Evolutionary conservation across 2,888 invertebrate species (phyloP), one percentile per base, ranked within the genome.

Genomic region (Drosophila buzzatii): DNA sequence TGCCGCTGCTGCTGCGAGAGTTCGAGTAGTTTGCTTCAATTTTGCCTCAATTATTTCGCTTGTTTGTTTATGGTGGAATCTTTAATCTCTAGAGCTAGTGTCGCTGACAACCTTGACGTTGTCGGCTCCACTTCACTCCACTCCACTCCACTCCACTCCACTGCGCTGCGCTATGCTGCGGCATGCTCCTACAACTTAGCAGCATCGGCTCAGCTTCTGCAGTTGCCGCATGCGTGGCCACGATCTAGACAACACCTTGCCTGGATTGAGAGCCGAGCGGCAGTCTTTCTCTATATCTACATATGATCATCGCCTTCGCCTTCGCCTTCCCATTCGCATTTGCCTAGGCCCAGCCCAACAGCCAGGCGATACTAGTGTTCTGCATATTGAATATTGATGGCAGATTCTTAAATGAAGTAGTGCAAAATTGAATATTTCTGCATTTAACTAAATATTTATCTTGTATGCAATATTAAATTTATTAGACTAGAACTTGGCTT

Each of bases 21-120:
- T 65, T 56, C 61, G 73, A 75, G 82, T 77, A 81, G 89, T 84
- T 90, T 81, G 87, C 85, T 85, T 82, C 89, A 85, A 90, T 85
- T 90, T 86, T 89, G 82, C 90, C 90, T 87, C 90, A 90, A 90
- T 90, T 90, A 90, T 89, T 90, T 85, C 87, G 87, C 90, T 90
- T 87, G 90, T 90, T 90, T 90, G 90, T 90, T 90, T 87, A 81
- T 79, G 81, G 82, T 87, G 90, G 90, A 90, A 90, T 90, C 90
- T 90, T 90, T 81, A 85, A 90, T 90, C 90, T 89, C 51, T 66
- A 63, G 52, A 71, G 71, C 81, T 84, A 76, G 85, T 86, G 75
- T 77, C 70, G 85, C 75, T 67, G 64, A 70, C 71, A 86, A 81
- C 88, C 85, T 85, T 85, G 87, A 85, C 75, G 74, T 68, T 75